Conservation (phyloP, 2,113 vertebrate species). For the Hippocampus abdominalis region DNA sequence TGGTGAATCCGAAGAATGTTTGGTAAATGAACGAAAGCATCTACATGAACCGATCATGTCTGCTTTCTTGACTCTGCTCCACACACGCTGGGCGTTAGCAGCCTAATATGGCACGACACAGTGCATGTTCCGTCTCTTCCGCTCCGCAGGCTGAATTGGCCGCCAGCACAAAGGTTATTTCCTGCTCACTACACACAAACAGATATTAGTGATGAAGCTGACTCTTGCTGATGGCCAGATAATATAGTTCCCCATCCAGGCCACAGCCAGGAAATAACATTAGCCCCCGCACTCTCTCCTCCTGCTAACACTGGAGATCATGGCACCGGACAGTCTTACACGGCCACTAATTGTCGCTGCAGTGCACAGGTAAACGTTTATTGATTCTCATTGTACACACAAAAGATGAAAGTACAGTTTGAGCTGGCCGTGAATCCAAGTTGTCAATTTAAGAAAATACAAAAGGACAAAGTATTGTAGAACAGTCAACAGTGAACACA, state of each 20-base stretch:
- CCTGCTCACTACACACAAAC: constrained; percentile 43
- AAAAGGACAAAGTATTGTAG: too few relatives aligned
- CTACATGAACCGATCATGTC: constrained; percentile 15
- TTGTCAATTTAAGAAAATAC: too few relatives aligned
- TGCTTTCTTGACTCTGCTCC: constrained; percentile 5
- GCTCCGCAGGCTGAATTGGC: constrained; percentile 49
- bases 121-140: constrained; percentile 39
- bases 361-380: constrained; percentile 15
- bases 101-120: constrained; percentile 26
- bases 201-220: constrained; percentile 49
- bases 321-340: constrained; percentile 32
- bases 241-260: constrained; percentile 37
- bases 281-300: constrained; percentile 14
- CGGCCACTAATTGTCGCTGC: constrained; percentile 22
- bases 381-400: constrained; percentile 10
- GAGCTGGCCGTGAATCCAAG: not conserved
- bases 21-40: not conserved
- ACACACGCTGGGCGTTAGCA: constrained; percentile 26
- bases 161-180: constrained; percentile 52
- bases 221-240: constrained; percentile 56
- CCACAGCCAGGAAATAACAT: constrained; percentile 55
- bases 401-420: not conserved
- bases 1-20: constrained; percentile 1
- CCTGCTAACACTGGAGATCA: constrained; percentile 47
- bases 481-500: too few relatives aligned